Percentiles rank a stretch among this genome's conserved stretches.
Conservation (phyloP, 2,113 vertebrate species). For the Neofelis nebulosa region DNA sequence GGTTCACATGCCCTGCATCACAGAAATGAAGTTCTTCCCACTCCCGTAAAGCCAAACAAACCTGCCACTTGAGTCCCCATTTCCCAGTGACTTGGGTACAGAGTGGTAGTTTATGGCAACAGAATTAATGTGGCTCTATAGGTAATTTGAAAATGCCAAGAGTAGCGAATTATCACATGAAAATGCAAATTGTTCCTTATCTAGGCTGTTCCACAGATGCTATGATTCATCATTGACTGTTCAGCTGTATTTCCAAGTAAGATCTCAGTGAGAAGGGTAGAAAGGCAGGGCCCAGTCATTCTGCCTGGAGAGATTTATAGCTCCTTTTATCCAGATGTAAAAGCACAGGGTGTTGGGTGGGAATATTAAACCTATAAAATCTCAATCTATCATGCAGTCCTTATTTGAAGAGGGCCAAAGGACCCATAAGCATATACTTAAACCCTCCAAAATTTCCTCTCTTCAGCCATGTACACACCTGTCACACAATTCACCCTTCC, state of each 20-base stretch:
- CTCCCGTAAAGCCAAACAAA: constrained; percentile 25
- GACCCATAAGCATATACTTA: constrained; percentile 42
- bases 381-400: constrained; percentile 62
- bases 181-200: constrained; percentile 84
- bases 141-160: constrained; percentile 79
- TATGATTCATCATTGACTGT: constrained; percentile 83
- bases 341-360: constrained; percentile 61
- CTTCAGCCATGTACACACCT: not conserved
- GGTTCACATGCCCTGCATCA: not conserved
- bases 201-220: constrained; percentile 79
- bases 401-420: constrained; percentile 64
- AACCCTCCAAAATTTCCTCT: not conserved
- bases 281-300: constrained; percentile 52
- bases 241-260: constrained; percentile 78
- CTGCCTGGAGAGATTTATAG: constrained; percentile 82
- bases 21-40: not conserved
- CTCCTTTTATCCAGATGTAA: constrained; percentile 81
- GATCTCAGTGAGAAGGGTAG: constrained; percentile 69
- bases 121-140: constrained; percentile 80
- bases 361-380: constrained; percentile 81
- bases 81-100: constrained; percentile 29
- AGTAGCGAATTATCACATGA: constrained; percentile 79
- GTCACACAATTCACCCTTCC: not conserved
- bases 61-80: constrained; percentile 32
- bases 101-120: constrained; percentile 42